A percentile compares a stretch with the other conserved stretches of the same genome.
phyloP scores from a whole-genome alignment of 2,113 vertebrate species.

The Amazona guildingii region DNA sequence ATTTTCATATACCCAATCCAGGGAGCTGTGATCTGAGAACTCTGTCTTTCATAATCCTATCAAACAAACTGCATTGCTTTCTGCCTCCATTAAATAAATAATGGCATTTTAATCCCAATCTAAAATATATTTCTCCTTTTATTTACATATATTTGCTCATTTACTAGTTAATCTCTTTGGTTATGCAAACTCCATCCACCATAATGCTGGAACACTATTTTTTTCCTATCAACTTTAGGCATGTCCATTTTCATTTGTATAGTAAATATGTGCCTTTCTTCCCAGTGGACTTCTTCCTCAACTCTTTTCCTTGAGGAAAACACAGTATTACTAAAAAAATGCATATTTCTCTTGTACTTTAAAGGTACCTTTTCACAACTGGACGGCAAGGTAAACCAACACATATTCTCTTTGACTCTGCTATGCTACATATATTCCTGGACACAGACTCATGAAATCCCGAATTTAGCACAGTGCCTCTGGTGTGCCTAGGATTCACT shows the following conservation, averaged over 20 bases:
- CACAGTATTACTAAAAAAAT: neutral
- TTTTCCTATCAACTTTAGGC: neutral
- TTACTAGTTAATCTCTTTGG: neutral
- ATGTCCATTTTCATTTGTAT: neutral
- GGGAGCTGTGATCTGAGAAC: neutral
- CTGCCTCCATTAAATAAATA: neutral
- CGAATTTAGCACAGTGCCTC: neutral
- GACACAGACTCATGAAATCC: neutral
- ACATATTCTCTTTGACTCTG: neutral
- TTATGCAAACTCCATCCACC: neutral
- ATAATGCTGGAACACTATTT: neutral
- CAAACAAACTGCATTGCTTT: neutral
- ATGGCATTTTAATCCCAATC: neutral
- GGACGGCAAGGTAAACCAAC: neutral
- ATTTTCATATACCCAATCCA: neutral
- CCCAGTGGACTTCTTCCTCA: neutral
- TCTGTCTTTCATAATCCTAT: neutral
- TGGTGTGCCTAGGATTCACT: neutral
- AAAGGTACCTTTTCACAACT: neutral
- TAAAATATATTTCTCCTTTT: neutral
- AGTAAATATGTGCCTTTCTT: neutral
- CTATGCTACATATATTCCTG: neutral
- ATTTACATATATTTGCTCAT: neutral
- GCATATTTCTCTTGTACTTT: neutral
- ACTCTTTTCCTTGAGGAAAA: neutral